These are phyloP conservation scores for Tyrannus savana DNA, from an alignment of 2,113 vertebrate genomes.

Conservation along the genomic window DNA sequence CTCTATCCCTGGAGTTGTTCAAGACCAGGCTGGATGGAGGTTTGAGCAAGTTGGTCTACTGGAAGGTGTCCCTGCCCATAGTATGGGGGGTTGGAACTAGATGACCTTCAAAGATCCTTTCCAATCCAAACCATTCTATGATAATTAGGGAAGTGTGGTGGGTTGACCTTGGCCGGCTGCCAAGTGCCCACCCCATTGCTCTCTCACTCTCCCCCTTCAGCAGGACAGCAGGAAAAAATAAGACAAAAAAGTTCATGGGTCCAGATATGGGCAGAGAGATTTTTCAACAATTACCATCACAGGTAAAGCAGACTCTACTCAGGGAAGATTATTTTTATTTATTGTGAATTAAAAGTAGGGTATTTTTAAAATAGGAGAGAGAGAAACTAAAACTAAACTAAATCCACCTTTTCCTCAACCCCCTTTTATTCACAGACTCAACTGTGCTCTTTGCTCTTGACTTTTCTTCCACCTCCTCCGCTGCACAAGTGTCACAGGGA, in stretches of 20 bases:
- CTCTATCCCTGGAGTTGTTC: neutral
- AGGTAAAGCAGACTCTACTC: neutral
- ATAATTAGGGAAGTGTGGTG: neutral
- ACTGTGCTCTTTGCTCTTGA: neutral
- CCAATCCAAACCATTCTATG: neutral
- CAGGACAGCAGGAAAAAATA: neutral
- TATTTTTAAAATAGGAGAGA: neutral
- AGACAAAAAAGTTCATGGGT: neutral
- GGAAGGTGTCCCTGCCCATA: neutral
- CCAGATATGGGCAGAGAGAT: neutral
- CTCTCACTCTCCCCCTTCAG: neutral
- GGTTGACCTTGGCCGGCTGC: neutral
- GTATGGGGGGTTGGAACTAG: neutral
- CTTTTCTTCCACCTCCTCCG: neutral
- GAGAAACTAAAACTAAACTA: neutral
- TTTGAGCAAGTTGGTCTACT: neutral
- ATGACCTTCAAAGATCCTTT: neutral
- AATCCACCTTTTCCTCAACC: neutral
- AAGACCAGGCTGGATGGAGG: neutral
- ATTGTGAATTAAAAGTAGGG: neutral
- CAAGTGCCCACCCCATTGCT: neutral
- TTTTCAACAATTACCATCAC: neutral
- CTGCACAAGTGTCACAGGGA: neutral
- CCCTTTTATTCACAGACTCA: neutral
- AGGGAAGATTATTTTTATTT: neutral